phyloP scores from a whole-genome alignment of 1,140 invertebrate genomes.

The Pollicipes pollicipes region DNA sequence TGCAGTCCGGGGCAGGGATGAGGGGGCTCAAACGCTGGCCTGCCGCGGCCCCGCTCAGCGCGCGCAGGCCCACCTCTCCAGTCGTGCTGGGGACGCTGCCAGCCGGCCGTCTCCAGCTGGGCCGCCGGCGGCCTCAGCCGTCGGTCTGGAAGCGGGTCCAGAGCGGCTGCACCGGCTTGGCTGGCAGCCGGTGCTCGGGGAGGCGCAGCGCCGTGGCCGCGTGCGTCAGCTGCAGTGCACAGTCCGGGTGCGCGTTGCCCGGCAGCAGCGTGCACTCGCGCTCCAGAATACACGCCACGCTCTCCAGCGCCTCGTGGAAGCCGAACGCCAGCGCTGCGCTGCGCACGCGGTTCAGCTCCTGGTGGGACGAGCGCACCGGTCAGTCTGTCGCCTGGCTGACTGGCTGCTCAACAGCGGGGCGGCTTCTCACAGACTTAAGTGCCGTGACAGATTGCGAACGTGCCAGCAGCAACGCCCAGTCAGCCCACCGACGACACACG shows the following conservation, averaged over 20 bases:
- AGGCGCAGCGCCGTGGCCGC: slow-evolving; percentile 52
- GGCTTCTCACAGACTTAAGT: no score
- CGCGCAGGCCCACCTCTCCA: no score
- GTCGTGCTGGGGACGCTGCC: no score
- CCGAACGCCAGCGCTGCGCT: slow-evolving; percentile 75
- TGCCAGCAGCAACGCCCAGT: no score
- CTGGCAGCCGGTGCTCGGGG: slow-evolving; percentile 22
- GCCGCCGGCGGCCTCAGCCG: slow-evolving; percentile 8
- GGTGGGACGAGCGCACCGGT: slow-evolving; percentile 13
- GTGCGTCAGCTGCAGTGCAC: slow-evolving; percentile 72
- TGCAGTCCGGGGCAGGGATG: no score
- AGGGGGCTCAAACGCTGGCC: no score
- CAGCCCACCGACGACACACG: no score
- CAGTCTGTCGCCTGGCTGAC: slow-evolving; percentile 12
- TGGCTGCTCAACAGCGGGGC: no score
- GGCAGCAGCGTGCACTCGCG: slow-evolving; percentile 68
- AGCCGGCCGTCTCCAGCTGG: slow-evolving; percentile 6
- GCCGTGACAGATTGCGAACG: no score
- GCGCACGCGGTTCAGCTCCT: slow-evolving; percentile 79
- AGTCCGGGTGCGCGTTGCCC: slow-evolving; percentile 59
- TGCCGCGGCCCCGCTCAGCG: no score
- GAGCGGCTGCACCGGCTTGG: background rate
- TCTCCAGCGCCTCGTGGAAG: slow-evolving; percentile 31
- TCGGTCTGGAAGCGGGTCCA: background rate
- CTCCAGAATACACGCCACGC: slow-evolving; percentile 51